Conservation (phyloP, 1,140 invertebrate species). For the Mya arenaria region DNA sequence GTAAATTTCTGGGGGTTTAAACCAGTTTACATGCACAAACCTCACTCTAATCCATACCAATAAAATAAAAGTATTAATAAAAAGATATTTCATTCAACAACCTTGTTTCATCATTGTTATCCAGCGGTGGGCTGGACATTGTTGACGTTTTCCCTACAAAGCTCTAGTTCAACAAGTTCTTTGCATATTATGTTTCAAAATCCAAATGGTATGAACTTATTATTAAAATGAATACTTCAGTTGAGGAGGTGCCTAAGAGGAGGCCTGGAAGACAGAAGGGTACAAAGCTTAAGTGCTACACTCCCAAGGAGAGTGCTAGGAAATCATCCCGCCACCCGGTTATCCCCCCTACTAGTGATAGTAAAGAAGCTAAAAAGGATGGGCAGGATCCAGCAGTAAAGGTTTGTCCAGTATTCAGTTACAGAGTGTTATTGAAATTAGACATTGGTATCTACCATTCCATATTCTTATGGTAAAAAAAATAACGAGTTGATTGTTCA, state of each 20-base stretch:
- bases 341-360: background rate
- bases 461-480: no score
- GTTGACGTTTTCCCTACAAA: background rate
- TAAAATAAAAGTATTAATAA: background rate
- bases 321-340: background rate
- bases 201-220: background rate
- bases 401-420: background rate
- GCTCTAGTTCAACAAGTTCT: background rate
- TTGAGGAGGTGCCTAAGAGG: background rate
- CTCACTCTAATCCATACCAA: no score
- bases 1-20: no score
- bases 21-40: no score
- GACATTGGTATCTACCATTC: no score
- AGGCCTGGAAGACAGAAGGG: background rate
- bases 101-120: background rate
- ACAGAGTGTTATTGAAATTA: background rate
- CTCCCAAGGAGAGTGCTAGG: background rate
- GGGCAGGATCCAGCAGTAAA: background rate
- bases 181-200: background rate
- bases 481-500: no score
- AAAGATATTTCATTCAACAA: background rate
- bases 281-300: background rate
- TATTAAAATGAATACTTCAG: background rate
- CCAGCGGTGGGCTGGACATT: background rate
- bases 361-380: background rate